Evolutionary conservation across 1,140 invertebrate species (phyloP).

Genomic region (Heliothis subflexa): DNA sequence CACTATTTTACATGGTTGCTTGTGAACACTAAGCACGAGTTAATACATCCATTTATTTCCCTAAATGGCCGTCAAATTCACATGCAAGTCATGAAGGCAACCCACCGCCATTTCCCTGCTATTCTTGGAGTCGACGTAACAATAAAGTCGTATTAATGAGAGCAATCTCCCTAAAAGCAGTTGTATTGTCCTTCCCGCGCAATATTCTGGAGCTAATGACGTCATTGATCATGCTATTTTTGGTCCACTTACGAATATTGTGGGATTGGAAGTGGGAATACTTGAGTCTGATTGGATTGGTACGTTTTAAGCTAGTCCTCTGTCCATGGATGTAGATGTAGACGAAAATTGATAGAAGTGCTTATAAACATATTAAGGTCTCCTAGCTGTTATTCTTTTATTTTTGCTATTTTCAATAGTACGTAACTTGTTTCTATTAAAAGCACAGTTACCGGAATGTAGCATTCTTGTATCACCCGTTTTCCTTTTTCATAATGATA

Average conservation of each 20-base stretch:
- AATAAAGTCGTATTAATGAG: constrained; percentile 35
- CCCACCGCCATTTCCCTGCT: constrained; percentile 31
- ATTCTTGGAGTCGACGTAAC: constrained; percentile 22
- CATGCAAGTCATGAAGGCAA: neutral
- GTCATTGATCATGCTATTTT: constrained; percentile 32
- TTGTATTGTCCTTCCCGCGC: constrained; percentile 29
- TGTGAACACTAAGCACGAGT: no score
- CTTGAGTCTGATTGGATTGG: neutral
- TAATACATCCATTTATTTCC: neutral
- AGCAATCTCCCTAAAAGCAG: constrained; percentile 40
- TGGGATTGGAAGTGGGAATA: neutral
- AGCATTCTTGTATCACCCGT: neutral
- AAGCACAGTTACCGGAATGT: no score
- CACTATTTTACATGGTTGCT: no score
- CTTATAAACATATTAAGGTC: no score
- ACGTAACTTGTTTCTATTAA: no score
- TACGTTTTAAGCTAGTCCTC: no score
- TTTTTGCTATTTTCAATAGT: no score
- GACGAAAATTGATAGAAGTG: no score
- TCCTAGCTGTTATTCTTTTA: no score
- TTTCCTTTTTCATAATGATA: constrained; percentile 4
- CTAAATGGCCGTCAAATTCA: neutral
- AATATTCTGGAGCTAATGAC: constrained; percentile 13
- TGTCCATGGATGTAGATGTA: no score
- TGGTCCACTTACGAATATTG: neutral